Conservation (phyloP, 2,113 vertebrate species). For the Stercorarius parasiticus region DNA sequence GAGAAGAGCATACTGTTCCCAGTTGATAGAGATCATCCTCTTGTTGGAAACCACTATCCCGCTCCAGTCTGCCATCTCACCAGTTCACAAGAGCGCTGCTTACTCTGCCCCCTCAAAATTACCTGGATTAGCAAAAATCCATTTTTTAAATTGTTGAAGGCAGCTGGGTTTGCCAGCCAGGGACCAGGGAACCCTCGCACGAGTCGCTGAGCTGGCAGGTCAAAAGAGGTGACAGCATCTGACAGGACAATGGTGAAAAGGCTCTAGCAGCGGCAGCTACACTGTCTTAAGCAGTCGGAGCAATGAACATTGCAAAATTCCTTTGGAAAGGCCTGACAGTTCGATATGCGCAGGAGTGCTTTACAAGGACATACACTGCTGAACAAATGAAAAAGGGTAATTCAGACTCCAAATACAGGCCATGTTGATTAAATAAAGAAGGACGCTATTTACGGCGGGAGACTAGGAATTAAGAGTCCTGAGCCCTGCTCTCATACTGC, state of each 20-base stretch:
- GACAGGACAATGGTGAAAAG: not conserved
- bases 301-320: not conserved
- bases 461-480: not conserved
- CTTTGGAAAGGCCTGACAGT: not conserved
- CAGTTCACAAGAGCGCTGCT: not conserved
- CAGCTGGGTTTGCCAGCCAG: not conserved
- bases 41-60: not conserved
- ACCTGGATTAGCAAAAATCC: not conserved
- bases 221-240: not conserved
- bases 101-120: not conserved
- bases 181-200: not conserved
- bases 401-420: not conserved
- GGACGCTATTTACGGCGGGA: not conserved
- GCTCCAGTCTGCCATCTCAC: not conserved
- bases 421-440: constrained; percentile 26
- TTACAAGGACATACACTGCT: not conserved
- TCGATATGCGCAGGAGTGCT: not conserved
- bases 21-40: not conserved
- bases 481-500: not conserved
- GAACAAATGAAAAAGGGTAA: not conserved
- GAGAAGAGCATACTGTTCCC: not conserved
- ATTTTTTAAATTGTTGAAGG: not conserved
- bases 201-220: not conserved
- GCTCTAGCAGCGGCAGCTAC: not conserved
- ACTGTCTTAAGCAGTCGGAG: fast-evolving